Percentiles rank a stretch among this genome's conserved stretches.
phyloP scores from a whole-genome alignment of 1,140 invertebrate genomes.

The Achroia grisella region DNA sequence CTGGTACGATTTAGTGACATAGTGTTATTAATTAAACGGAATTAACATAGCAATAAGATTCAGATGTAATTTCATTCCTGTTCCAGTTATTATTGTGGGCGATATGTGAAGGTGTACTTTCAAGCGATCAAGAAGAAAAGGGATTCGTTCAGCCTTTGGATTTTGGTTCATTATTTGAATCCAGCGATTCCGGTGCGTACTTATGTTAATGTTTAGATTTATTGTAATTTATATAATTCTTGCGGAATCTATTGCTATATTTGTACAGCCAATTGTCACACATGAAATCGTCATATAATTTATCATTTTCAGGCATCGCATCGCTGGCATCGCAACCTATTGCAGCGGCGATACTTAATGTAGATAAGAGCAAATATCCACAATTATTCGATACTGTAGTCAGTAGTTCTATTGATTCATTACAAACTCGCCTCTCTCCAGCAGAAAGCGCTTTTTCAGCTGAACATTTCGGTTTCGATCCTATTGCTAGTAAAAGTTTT shows the following conservation, averaged over 20 bases:
- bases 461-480: constrained; percentile 64
- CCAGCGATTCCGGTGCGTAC: constrained; percentile 25
- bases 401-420: constrained; percentile 63
- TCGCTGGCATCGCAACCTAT: constrained; percentile 61
- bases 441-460: constrained; percentile 54
- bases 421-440: constrained; percentile 51
- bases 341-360: constrained; percentile 51
- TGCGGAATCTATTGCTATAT: no score
- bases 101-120: constrained; percentile 45
- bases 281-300: constrained; percentile 8
- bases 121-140: constrained; percentile 37
- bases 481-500: constrained; percentile 64
- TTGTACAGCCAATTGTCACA: no score
- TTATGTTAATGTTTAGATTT: no score
- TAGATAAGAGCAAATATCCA: constrained; percentile 65
- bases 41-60: constrained; percentile 1
- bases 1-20: constrained; percentile 40
- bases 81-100: constrained; percentile 59
- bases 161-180: constrained; percentile 49
- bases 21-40: constrained; percentile 8
- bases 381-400: constrained; percentile 61
- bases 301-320: constrained; percentile 58
- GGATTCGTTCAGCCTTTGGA: constrained; percentile 59
- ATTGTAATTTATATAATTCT: no score
- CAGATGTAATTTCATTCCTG: constrained; percentile 5